phyloP scores from a whole-genome alignment of 2,888 invertebrate species.

The Brassicogethes aeneus region DNA sequence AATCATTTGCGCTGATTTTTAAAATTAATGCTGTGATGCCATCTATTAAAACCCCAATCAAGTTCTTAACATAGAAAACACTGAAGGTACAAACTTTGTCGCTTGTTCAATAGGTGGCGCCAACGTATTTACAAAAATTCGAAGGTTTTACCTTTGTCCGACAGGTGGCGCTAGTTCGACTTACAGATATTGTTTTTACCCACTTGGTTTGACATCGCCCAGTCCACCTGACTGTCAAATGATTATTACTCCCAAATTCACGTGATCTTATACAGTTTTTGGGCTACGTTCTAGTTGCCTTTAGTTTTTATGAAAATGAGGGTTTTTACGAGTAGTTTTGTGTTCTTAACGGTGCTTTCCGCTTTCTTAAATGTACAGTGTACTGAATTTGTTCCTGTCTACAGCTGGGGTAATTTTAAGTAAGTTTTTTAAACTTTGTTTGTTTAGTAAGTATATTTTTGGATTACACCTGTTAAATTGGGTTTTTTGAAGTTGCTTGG shows the following conservation, averaged over 20 bases:
- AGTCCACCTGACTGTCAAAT: constrained; percentile 27
- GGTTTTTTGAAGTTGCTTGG: too few species aligned
- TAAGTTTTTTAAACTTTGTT: constrained; percentile 29
- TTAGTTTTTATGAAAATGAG: constrained; percentile 12
- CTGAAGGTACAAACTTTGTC: too few species aligned
- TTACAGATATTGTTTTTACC: too few species aligned
- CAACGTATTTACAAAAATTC: too few species aligned
- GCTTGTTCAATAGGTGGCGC: neutral
- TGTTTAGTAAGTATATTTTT: too few species aligned
- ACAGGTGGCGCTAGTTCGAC: neutral
- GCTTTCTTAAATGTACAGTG: constrained; percentile 13
- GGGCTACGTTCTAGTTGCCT: constrained; percentile 8
- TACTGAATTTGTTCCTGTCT: constrained; percentile 37
- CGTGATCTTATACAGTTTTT: constrained; percentile 21
- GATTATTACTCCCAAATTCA: constrained; percentile 22
- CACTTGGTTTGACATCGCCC: constrained; percentile 9
- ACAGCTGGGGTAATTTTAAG: constrained; percentile 35
- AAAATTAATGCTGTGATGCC: too few species aligned
- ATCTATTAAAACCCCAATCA: too few species aligned
- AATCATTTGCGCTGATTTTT: too few species aligned
- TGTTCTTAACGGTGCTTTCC: constrained; percentile 11
- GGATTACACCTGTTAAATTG: too few species aligned
- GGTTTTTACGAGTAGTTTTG: constrained; percentile 9
- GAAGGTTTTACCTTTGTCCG: neutral
- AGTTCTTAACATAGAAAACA: too few species aligned